Base-by-base conservation (phyloP, 2,888 invertebrate genomes). In the Sceliomorpha sp. region DNA sequence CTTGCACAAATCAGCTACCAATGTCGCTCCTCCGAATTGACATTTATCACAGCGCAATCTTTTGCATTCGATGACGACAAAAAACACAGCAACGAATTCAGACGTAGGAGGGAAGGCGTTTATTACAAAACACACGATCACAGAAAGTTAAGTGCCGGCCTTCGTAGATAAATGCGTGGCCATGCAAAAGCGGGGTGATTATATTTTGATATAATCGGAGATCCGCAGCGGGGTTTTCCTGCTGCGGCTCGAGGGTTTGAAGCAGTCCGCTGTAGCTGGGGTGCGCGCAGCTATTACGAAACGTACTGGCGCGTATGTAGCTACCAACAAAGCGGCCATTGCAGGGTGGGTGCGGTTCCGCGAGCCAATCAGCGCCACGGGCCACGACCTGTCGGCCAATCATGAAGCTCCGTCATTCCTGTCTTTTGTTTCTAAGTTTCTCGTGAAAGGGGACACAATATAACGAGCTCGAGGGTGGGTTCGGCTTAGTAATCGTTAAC, bases 331-430 rank as follows among this genome's bases (percentile, higher is more conserved):
- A 86, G 87, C 87, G 87, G 88, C 87, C 88, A 87, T 88, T 87
- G 87, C 87, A 85, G 85, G 87, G 84, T 87, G 85, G 88, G 88
- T 86, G 87, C 86, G 86, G 88, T 86, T 83, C 84, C 78, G 77
- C 79, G 78, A 78, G 87, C 87, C 87, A 87, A 87, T 87, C 84
- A 87, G 84, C 81, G 81, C 79, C 77, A 77, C 81, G 81, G 75
- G 77, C 78, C 81, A 78, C 80, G 79, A 78, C 80, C 78, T 73
- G 75, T 76, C 75, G 80, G 88, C 88, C 87, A 87, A 87, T 88
- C 85, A 87, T 82, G 55, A 75, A 71, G 73, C 79, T 76, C 74
- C 81, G 77, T 77, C 80, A 68, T 77, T 74, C 71, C 76, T 82
- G 82, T 84, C 84, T 84, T 86, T 85, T 85, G 86, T 85, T 85